These are phyloP conservation scores for Hylyphantes graminicola DNA, from an alignment of 1,140 invertebrate species.

Conservation along the genomic window DNA sequence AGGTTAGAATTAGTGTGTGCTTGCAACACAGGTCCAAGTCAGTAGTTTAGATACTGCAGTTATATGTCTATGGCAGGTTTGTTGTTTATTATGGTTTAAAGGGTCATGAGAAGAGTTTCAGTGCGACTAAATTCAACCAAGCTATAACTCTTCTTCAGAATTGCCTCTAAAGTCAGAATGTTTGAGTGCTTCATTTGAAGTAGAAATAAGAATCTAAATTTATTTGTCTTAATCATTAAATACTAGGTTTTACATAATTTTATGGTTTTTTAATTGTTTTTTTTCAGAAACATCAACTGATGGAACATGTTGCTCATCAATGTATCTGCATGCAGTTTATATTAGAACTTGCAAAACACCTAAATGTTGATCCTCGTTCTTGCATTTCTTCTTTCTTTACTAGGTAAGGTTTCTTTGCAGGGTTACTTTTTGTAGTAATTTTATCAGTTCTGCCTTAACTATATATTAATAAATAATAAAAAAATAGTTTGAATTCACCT, in stretches of 20 bases:
- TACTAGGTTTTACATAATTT: neutral
- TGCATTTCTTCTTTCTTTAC: conserved; percentile 95
- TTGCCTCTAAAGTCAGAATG: neutral
- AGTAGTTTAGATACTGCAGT: no score
- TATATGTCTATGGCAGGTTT: no score
- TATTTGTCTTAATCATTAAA: neutral
- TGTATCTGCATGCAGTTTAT: conserved; percentile 99
- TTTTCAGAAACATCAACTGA: conserved; percentile 87
- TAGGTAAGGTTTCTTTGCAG: conserved; percentile 71
- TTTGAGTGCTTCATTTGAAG: neutral
- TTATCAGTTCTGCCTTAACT: neutral
- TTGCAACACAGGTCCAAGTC: no score
- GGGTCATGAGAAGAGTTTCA: no score
- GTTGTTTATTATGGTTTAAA: no score
- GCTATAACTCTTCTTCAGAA: neutral
- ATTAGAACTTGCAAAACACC: conserved; percentile 92
- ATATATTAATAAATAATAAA: neutral
- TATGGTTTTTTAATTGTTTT: neutral
- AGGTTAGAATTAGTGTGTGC: no score
- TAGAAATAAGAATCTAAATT: neutral
- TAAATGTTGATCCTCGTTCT: conserved; percentile 90
- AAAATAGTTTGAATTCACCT: neutral
- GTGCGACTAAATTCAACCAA: neutral
- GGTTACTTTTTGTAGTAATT: neutral
- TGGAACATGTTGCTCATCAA: conserved; percentile 97